phyloP scores from a whole-genome alignment of 2,113 vertebrate genomes.

The Gallinago jamesoni region DNA sequence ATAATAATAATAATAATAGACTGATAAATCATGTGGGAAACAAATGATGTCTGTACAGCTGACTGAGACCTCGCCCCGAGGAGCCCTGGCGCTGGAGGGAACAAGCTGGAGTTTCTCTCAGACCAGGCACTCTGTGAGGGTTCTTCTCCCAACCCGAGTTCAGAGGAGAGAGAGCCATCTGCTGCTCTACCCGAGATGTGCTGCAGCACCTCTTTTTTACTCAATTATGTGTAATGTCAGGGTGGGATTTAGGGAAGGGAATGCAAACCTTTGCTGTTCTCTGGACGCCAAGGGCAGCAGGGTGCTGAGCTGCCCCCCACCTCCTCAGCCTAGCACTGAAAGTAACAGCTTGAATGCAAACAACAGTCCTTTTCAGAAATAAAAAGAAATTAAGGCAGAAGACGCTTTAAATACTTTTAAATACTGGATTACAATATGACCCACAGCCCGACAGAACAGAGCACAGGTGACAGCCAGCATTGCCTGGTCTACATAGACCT shows the following conservation, averaged over 20 bases:
- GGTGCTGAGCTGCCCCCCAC: background rate
- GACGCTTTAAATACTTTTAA: background rate
- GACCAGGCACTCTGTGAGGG: background rate
- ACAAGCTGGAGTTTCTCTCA: background rate
- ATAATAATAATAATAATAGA: background rate
- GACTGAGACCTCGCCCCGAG: background rate
- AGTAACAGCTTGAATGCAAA: background rate
- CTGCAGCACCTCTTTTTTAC: background rate
- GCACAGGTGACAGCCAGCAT: background rate
- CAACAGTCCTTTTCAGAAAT: background rate
- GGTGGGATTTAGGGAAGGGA: background rate
- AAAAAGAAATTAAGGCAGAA: background rate
- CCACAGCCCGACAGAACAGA: background rate
- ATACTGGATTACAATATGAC: background rate
- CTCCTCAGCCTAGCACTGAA: background rate
- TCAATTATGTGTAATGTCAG: background rate
- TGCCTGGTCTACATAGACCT: background rate
- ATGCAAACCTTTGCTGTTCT: background rate
- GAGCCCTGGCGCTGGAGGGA: background rate
- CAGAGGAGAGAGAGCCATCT: constrained; percentile 41
- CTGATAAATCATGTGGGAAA: background rate
- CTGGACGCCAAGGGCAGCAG: fast-evolving
- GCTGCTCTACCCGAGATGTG: background rate
- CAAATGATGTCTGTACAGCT: background rate
- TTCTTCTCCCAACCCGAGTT: background rate